phyloP scores from a whole-genome alignment of 2,888 invertebrate genomes.

The Chironomus riparius region DNA sequence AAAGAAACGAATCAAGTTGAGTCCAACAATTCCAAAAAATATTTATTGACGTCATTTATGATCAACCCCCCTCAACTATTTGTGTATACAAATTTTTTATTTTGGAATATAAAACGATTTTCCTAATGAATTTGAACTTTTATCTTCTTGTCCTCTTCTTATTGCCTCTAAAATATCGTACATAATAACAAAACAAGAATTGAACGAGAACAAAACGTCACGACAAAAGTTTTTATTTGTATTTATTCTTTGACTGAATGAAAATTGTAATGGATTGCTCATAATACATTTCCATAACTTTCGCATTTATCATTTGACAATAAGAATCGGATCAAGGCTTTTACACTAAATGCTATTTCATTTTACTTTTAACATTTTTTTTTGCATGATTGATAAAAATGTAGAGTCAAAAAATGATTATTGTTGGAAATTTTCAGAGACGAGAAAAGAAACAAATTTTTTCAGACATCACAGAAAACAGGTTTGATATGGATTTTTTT shows the following conservation, averaged over 20 bases:
- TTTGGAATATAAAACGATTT: neutral
- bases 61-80: too few species aligned
- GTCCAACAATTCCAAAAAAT: too few species aligned
- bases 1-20: too few species aligned
- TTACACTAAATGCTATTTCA: neutral
- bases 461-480: too few species aligned
- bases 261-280: slow-evolving; percentile 6
- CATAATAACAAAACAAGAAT: neutral
- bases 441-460: too few species aligned
- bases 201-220: neutral
- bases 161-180: neutral
- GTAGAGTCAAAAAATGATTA: too few species aligned
- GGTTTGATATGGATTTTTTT: too few species aligned
- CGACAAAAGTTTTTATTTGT: neutral
- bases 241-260: neutral
- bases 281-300: slow-evolving; percentile 4
- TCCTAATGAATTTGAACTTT: slow-evolving; percentile 10
- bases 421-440: too few species aligned
- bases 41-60: too few species aligned
- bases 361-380: neutral
- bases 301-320: neutral
- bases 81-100: too few species aligned
- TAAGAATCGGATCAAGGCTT: neutral
- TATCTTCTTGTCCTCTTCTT: neutral
- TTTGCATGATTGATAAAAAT: too few species aligned